A percentile compares a stretch with the other conserved stretches of the same genome.
Evolutionary conservation across 2,888 invertebrate genomes (phyloP).

Genomic region (Drosophila nr. perissopoda): DNA sequence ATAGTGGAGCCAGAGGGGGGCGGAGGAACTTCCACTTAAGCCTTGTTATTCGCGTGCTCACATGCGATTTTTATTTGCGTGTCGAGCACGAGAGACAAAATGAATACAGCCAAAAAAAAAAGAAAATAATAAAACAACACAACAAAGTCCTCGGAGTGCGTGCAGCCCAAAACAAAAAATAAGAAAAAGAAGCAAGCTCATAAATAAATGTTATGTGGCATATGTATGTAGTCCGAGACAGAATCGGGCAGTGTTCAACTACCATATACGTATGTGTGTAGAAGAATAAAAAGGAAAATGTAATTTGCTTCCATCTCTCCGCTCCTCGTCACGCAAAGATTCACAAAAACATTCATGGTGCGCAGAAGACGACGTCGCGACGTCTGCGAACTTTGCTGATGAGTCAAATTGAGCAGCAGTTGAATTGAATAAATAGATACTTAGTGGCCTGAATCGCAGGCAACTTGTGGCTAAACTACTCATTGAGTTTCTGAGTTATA

Average conservation of each 20-base stretch:
- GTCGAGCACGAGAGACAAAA: constrained; percentile 59
- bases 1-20: neutral
- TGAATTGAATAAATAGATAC: constrained; percentile 58
- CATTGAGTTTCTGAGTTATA: constrained; percentile 32
- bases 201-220: constrained; percentile 10
- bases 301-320: constrained; percentile 61
- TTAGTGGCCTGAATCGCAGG: constrained; percentile 26
- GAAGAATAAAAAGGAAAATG: constrained; percentile 50
- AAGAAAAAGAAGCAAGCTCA: constrained; percentile 25
- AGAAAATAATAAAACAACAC: constrained; percentile 14
- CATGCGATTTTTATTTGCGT: constrained; percentile 83
- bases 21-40: constrained; percentile 48
- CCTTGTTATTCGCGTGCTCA: constrained; percentile 75
- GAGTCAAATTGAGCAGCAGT: constrained; percentile 74
- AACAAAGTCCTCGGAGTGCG: constrained; percentile 61
- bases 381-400: constrained; percentile 67
- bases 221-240: constrained; percentile 16
- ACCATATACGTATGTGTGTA: constrained; percentile 13
- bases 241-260: constrained; percentile 30
- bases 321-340: constrained; percentile 59
- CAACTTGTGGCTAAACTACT: constrained; percentile 41
- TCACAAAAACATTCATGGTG: constrained; percentile 49
- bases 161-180: constrained; percentile 32
- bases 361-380: constrained; percentile 18
- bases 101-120: constrained; percentile 59